Conservation (phyloP, 2,113 vertebrate species). For the Brachirus orientalis region DNA sequence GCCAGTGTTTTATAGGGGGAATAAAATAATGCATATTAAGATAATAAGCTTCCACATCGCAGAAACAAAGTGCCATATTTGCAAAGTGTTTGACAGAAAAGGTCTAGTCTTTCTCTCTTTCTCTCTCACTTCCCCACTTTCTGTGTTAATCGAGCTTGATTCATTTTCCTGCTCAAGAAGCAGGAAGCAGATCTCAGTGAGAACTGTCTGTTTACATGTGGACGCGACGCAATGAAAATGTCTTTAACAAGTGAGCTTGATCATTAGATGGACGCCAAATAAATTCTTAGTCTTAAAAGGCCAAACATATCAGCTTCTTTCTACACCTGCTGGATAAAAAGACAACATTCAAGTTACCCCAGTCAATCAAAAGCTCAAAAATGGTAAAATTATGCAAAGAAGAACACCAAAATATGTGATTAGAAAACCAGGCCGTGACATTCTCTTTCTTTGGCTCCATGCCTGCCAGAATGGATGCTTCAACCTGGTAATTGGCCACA, state of each 20-base stretch:
- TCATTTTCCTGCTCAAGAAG: conserved; percentile 26
- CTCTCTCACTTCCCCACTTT: neutral
- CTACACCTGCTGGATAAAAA: too few species aligned
- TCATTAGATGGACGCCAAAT: neutral
- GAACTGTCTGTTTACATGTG: conserved; percentile 23
- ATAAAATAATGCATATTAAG: conserved; percentile 71
- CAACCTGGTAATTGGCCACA: conserved; percentile 73
- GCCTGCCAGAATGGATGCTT: conserved; percentile 53
- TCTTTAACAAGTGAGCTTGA: conserved; percentile 31
- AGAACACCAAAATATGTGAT: conserved; percentile 24
- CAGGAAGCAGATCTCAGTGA: conserved; percentile 8
- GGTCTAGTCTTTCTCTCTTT: neutral
- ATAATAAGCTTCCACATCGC: conserved; percentile 69
- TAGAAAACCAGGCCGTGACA: conserved; percentile 17
- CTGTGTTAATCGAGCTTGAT: conserved; percentile 53
- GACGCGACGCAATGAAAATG: conserved; percentile 25
- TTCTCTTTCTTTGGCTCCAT: conserved; percentile 26
- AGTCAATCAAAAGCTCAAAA: conserved; percentile 12
- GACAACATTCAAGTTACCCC: neutral
- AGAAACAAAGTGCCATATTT: conserved; percentile 70
- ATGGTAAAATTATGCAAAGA: conserved; percentile 1
- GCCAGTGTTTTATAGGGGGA: conserved; percentile 69
- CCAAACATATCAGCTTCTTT: too few species aligned
- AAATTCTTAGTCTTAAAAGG: too few species aligned
- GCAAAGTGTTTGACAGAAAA: conserved; percentile 63